These are phyloP conservation scores for Sminthurides bifidus DNA, from an alignment of 1,140 invertebrate species.

Conservation along the genomic window DNA sequence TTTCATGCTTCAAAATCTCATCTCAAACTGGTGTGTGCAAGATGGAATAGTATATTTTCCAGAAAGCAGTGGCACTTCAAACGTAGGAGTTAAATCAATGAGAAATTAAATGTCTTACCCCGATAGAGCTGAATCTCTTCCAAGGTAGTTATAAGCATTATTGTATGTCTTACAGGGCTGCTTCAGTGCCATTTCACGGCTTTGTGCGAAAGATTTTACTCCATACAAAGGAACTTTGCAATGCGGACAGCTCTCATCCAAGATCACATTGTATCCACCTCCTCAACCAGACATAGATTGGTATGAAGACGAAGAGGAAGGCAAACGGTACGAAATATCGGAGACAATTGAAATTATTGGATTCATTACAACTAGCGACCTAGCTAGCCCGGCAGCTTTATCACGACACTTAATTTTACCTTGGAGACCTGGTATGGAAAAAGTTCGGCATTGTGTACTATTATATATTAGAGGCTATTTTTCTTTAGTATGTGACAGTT, in stretches of 20 bases:
- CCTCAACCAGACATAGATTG: conserved; percentile 40
- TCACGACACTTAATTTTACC: conserved; percentile 1
- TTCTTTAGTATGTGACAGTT: not conserved
- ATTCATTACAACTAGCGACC: conserved; percentile 66
- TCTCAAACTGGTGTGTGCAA: conserved; percentile 49
- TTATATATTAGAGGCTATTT: not conserved
- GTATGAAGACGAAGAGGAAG: conserved; percentile 10
- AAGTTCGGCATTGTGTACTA: not conserved
- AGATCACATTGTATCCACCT: conserved; percentile 61
- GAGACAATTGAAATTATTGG: conserved; percentile 63
- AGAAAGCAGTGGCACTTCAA: conserved; percentile 44
- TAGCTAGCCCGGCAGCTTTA: conserved; percentile 55
- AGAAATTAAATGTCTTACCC: too few species aligned
- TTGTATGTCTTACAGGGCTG: too few species aligned
- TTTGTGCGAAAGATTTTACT: conserved; percentile 64
- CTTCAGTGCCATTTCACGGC: conserved; percentile 52
- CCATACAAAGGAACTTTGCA: conserved; percentile 56
- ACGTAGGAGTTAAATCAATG: conserved; percentile 34
- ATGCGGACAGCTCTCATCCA: conserved; percentile 63
- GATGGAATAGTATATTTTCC: conserved; percentile 53
- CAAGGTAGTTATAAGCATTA: too few species aligned
- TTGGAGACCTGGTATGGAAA: not conserved
- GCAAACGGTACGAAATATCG: conserved; percentile 40
- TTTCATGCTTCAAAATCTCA: conserved; percentile 42
- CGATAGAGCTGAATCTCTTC: too few species aligned